phyloP scores from a whole-genome alignment of 1,140 invertebrate species.

The Trichonephila clavipes region DNA sequence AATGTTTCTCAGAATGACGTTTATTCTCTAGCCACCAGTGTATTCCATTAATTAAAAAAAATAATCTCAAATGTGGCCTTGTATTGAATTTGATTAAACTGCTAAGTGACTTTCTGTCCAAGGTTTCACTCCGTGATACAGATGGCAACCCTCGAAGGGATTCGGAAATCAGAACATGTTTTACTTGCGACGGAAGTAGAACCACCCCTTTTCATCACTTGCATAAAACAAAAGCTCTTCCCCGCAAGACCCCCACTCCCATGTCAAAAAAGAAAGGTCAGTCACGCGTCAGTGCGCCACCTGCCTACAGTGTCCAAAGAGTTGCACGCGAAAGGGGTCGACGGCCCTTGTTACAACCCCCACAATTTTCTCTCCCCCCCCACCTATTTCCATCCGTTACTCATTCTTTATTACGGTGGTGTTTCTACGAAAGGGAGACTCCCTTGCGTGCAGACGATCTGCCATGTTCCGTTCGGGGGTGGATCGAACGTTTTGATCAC shows the following conservation, averaged over 20 bases:
- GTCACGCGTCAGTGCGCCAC: neutral
- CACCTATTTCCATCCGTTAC: neutral
- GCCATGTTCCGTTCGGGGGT: neutral
- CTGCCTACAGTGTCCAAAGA: neutral
- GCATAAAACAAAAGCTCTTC: neutral
- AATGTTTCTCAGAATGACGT: no score
- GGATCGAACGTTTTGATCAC: neutral
- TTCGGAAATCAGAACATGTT: no score
- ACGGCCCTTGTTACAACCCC: neutral
- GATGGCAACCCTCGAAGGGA: no score
- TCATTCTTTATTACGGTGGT: neutral
- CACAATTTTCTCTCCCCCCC: neutral
- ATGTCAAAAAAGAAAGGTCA: neutral
- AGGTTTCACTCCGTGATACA: no score
- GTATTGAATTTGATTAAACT: no score
- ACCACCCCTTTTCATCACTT: neutral
- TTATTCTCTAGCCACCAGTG: no score
- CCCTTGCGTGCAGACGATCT: slow-evolving; percentile 41
- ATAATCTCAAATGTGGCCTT: no score
- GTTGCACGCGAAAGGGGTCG: slow-evolving; percentile 1
- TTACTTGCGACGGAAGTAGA: neutral
- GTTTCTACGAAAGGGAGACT: neutral
- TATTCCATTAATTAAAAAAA: no score
- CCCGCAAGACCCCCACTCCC: neutral
- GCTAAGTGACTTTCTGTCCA: no score